Percentiles rank a stretch among this genome's conserved stretches.
Evolutionary conservation across 35 echinoderm and acorn worm genomes (phyloP).

Genomic region (Heliocidaris erythrogramma): DNA sequence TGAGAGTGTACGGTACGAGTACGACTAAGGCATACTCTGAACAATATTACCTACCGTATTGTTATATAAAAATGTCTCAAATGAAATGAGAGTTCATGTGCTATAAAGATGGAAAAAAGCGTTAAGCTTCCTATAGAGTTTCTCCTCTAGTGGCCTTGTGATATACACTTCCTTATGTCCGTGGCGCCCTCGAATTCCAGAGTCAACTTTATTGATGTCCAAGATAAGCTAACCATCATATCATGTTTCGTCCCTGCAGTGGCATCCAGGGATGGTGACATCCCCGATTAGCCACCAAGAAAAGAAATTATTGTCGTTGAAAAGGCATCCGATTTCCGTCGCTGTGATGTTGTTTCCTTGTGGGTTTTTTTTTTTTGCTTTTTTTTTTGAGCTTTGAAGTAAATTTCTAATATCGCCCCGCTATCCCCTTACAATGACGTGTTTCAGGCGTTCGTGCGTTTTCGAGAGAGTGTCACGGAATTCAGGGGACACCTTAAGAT

Average conservation of each 20-base stretch:
- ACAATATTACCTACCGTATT: not conserved
- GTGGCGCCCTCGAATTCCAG: not conserved
- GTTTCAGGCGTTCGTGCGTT: not conserved
- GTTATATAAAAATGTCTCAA: not conserved
- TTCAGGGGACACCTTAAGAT: not conserved
- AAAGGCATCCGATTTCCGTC: not conserved
- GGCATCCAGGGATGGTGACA: not conserved
- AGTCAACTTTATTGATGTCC: not conserved
- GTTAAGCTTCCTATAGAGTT: not conserved
- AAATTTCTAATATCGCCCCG: not conserved
- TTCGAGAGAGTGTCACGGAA: not conserved
- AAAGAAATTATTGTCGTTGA: constrained; percentile 2
- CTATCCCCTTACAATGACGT: not conserved
- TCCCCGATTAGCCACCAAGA: not conserved
- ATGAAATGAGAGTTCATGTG: not conserved
- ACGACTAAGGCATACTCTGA: not conserved
- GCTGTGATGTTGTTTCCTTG: not conserved
- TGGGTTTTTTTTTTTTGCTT: too few relatives aligned
- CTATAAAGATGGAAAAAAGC: not conserved
- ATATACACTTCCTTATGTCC: not conserved
- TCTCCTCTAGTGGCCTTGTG: not conserved
- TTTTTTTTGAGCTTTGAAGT: not conserved
- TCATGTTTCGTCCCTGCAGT: not conserved
- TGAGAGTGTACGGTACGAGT: too few relatives aligned
- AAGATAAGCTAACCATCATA: not conserved